These are phyloP conservation scores for Isichthys henryi DNA, from an alignment of 2,113 vertebrate species.

Conservation along the genomic window DNA sequence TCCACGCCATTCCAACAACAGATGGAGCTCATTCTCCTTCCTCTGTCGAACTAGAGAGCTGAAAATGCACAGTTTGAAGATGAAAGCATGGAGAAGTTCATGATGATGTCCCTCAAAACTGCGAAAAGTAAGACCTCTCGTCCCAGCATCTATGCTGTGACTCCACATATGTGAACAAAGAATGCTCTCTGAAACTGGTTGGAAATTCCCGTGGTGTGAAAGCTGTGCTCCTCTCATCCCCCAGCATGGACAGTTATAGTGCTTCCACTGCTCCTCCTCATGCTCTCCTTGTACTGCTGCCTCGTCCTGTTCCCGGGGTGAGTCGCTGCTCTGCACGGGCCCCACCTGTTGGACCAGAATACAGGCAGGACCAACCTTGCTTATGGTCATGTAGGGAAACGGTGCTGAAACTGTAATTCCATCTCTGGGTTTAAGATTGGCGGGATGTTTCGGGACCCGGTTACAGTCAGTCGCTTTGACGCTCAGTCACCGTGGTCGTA, in stretches of 20 bases:
- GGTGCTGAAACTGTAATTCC: background rate
- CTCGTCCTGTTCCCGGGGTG: constrained; percentile 53
- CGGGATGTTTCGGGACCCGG: background rate
- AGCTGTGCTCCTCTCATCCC: constrained; percentile 2
- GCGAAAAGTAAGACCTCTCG: constrained; percentile 48
- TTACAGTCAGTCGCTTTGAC: background rate
- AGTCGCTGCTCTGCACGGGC: background rate
- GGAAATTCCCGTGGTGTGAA: background rate
- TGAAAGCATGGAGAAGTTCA: constrained; percentile 36
- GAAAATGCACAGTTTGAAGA: constrained; percentile 33
- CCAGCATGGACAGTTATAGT: constrained; percentile 57
- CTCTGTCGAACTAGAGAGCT: background rate
- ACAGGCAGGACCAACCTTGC: background rate
- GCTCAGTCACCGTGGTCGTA: background rate
- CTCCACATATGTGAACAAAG: background rate
- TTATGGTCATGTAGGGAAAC: background rate
- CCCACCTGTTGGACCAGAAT: background rate
- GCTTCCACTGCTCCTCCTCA: constrained; percentile 46
- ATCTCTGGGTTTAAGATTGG: background rate
- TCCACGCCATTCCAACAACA: background rate
- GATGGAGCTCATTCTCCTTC: background rate
- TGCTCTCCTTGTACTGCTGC: constrained; percentile 54
- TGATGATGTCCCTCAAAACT: constrained; percentile 58
- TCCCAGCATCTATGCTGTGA: background rate
- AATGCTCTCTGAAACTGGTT: background rate